Evolutionary conservation across 2,797 vertebrate genomes (phyloP).

Genomic region (Siniperca undulata): DNA sequence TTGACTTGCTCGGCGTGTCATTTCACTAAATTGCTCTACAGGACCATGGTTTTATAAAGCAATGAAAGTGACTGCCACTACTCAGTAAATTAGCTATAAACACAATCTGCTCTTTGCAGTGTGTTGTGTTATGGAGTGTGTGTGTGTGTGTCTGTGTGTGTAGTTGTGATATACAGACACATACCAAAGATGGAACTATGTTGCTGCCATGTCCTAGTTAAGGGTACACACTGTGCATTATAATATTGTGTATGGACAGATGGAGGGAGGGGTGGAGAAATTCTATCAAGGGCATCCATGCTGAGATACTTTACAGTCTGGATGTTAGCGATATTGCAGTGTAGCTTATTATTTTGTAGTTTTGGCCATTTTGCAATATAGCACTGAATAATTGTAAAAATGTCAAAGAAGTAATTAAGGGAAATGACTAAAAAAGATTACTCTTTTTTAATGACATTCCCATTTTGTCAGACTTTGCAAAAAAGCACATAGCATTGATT

Average conservation of each 20-base stretch:
- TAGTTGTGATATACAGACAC: conserved; percentile 34
- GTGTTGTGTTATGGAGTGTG: conserved; percentile 24
- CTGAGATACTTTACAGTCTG: conserved; percentile 58
- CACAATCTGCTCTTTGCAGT: conserved; percentile 63
- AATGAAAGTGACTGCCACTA: conserved; percentile 61
- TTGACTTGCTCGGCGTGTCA: conserved; percentile 52
- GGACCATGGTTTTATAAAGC: conserved; percentile 72
- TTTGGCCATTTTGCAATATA: conserved; percentile 35
- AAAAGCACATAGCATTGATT: conserved; percentile 46
- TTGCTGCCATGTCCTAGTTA: conserved; percentile 68
- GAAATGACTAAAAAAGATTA: conserved; percentile 32
- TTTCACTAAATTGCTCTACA: conserved; percentile 70
- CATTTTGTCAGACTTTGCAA: conserved; percentile 45
- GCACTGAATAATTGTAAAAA: conserved; percentile 43
- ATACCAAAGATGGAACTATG: conserved; percentile 53
- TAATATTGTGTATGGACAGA: conserved; percentile 70
- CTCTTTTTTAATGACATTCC: conserved; percentile 26
- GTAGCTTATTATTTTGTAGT: conserved; percentile 36
- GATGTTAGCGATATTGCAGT: conserved; percentile 39
- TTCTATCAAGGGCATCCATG: conserved; percentile 68
- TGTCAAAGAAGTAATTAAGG: conserved; percentile 40
- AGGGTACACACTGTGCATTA: conserved; percentile 58
- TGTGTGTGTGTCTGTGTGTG: conserved; percentile 20
- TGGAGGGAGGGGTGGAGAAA: conserved; percentile 76
- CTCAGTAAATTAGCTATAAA: conserved; percentile 75